Conservation (phyloP, 35 echinoderm and acorn worm genomes). For the Heliocidaris erythrogramma region DNA sequence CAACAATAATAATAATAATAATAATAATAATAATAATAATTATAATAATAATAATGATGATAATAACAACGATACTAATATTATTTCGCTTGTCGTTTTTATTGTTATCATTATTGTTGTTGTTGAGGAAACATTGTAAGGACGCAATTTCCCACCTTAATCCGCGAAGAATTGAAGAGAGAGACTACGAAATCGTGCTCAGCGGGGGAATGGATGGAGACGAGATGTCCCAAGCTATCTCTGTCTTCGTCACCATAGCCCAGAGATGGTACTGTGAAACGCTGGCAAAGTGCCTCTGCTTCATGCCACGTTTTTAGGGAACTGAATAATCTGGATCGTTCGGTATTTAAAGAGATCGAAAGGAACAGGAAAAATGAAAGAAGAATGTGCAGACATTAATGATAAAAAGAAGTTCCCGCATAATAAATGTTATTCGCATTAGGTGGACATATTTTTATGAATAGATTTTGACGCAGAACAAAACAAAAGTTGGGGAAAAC, state of each 20-base stretch:
- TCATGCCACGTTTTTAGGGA: background rate
- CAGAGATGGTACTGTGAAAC: background rate
- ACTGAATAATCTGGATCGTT: background rate
- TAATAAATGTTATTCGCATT: too few species aligned
- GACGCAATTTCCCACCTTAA: background rate
- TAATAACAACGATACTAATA: too few species aligned
- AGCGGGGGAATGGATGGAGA: background rate
- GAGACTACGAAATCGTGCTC: background rate
- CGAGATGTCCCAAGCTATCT: background rate
- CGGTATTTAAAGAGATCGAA: background rate
- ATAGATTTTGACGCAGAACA: too few species aligned
- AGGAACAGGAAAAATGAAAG: background rate
- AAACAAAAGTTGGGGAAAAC: too few species aligned
- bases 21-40: too few species aligned
- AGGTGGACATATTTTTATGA: too few species aligned
- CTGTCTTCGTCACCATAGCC: background rate
- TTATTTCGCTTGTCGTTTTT: too few species aligned
- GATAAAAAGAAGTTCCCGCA: background rate
- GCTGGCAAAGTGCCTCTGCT: background rate
- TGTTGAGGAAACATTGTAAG: too few species aligned
- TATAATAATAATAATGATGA: too few species aligned
- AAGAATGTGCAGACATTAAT: background rate
- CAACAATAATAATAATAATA: too few species aligned
- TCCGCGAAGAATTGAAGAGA: background rate
- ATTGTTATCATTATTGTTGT: too few species aligned